Conservation (phyloP, 2,113 vertebrate genomes). For the Rhinoptilus africanus region DNA sequence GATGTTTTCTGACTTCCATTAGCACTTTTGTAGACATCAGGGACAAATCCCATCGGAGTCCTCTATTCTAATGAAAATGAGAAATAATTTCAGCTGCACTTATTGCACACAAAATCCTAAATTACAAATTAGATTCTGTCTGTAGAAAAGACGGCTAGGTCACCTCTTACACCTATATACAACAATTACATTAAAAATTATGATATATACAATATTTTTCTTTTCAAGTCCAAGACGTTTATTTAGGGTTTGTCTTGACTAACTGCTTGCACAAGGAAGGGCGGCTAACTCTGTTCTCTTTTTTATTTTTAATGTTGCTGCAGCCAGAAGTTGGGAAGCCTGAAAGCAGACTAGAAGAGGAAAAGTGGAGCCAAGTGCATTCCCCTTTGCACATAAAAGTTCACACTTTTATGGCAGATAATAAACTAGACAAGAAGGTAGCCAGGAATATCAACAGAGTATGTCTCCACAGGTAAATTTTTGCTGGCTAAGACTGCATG, state of each 20-base stretch:
- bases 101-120: not conserved
- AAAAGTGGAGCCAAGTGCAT: not conserved
- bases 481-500: not conserved
- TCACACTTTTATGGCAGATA: not conserved
- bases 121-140: not conserved
- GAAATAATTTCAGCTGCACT: not conserved
- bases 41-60: not conserved
- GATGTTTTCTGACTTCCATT: not conserved
- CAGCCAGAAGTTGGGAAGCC: not conserved
- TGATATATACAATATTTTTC: not conserved
- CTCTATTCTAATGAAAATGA: not conserved
- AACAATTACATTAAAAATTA: not conserved
- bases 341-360: not conserved
- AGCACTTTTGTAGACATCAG: not conserved
- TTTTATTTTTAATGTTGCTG: not conserved
- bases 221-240: not conserved
- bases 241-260: not conserved
- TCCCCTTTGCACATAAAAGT: not conserved
- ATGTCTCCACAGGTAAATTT: not conserved
- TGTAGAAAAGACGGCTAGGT: not conserved
- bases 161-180: not conserved
- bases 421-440: not conserved
- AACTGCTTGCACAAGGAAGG: not conserved
- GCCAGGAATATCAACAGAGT: not conserved
- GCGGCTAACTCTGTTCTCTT: not conserved